Evolutionary conservation across 2,113 vertebrate genomes (phyloP).

Genomic region (Sylvia atricapilla): DNA sequence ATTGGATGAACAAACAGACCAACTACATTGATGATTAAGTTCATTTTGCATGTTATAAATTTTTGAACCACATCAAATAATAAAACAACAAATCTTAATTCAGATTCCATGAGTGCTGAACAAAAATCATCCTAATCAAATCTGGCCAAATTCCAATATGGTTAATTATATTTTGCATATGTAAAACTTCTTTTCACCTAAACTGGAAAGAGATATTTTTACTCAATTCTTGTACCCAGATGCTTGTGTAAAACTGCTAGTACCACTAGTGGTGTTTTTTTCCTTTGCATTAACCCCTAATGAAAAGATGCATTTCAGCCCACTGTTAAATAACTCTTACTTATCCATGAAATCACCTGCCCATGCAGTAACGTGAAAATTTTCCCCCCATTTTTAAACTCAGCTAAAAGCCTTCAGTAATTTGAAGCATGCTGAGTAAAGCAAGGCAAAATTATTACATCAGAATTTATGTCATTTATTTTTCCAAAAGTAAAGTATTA

Average conservation of each 20-base stretch:
- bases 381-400: background rate
- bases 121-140: constrained; percentile 42
- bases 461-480: background rate
- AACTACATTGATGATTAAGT: background rate
- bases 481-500: constrained; percentile 56
- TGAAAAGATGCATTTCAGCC: background rate
- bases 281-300: background rate
- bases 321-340: background rate
- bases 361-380: background rate
- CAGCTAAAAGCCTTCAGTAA: background rate
- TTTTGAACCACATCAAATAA: constrained; percentile 35
- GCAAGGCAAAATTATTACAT: background rate
- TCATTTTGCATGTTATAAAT: constrained; percentile 3
- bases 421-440: background rate
- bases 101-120: constrained; percentile 34
- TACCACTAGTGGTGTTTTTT: background rate
- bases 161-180: constrained; percentile 67
- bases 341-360: background rate
- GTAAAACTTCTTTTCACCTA: constrained; percentile 60
- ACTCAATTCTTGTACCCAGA: constrained; percentile 16
- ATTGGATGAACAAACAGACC: background rate
- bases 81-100: constrained; percentile 58
- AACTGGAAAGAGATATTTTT: constrained; percentile 60
- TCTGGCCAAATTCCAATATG: constrained; percentile 58
- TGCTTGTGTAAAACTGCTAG: background rate